Percentiles rank a stretch among this genome's conserved stretches.
Conservation (phyloP, 2,888 invertebrate species). For the Pinctada fucata region DNA sequence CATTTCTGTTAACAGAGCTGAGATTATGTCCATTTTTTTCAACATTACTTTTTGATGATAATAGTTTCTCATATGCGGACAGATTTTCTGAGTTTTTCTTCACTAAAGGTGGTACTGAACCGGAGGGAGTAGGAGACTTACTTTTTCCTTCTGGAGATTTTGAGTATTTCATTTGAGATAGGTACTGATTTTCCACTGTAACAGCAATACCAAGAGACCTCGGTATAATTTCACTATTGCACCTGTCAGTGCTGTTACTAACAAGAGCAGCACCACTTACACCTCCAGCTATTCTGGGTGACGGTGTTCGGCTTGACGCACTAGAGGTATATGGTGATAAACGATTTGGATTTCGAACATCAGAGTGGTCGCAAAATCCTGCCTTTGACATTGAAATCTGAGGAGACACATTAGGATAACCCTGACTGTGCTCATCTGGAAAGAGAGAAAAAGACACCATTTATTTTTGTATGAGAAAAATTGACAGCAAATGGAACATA, state of each 20-base stretch:
- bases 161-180: conserved; percentile 25
- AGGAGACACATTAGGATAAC: too few relatives aligned
- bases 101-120: conserved; percentile 1
- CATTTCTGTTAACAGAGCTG: conserved; percentile 3
- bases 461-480: too few relatives aligned
- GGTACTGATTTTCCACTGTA: neutral
- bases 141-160: conserved; percentile 21
- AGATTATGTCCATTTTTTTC: neutral
- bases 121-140: conserved; percentile 11
- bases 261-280: neutral
- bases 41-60: conserved; percentile 10
- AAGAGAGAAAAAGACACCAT: too few relatives aligned
- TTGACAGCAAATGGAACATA: too few relatives aligned
- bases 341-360: neutral
- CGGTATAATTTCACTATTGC: conserved; percentile 2
- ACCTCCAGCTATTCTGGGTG: neutral
- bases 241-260: neutral
- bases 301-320: conserved; percentile 1
- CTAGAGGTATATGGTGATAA: neutral
- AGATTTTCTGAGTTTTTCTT: conserved; percentile 12
- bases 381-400: too few relatives aligned
- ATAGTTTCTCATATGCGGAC: neutral
- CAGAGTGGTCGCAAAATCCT: too few relatives aligned
- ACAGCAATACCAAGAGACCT: neutral
- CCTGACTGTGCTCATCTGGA: too few relatives aligned